A percentile compares a stretch with the other conserved stretches of the same genome.
phyloP scores from a whole-genome alignment of 2,797 vertebrate species.

The Iguana delicatissima region DNA sequence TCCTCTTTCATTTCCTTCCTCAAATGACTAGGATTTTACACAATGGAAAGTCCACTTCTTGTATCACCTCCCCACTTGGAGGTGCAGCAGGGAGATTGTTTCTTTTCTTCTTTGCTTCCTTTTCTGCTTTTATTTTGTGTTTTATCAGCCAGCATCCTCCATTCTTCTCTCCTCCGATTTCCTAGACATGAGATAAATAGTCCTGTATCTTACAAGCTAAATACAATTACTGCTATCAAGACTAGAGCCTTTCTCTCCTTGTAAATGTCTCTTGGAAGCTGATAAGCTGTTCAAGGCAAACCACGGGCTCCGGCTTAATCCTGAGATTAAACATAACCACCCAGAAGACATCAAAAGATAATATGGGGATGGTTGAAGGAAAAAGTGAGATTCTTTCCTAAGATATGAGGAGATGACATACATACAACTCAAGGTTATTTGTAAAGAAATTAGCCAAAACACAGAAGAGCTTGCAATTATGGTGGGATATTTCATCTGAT shows the following conservation, averaged over 20 bases:
- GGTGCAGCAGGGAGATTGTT: slow-evolving; percentile 5
- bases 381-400: slow-evolving; percentile 70
- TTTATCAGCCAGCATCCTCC: slow-evolving; percentile 68
- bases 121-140: slow-evolving; percentile 73
- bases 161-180: slow-evolving; percentile 75
- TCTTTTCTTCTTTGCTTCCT: slow-evolving; percentile 46
- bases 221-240: slow-evolving; percentile 88
- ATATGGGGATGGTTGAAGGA: slow-evolving; percentile 58
- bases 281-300: slow-evolving; percentile 82
- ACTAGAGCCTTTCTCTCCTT: slow-evolving; percentile 81
- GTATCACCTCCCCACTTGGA: slow-evolving; percentile 34
- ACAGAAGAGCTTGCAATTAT: slow-evolving; percentile 65
- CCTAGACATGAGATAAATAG: slow-evolving; percentile 82
- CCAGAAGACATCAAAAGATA: slow-evolving; percentile 81
- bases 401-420: slow-evolving; percentile 74
- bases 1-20: slow-evolving; percentile 30
- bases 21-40: slow-evolving; percentile 41
- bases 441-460: slow-evolving; percentile 74
- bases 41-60: slow-evolving; percentile 51
- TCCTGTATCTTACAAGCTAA: slow-evolving; percentile 82
- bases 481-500: slow-evolving; percentile 68
- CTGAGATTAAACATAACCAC: slow-evolving; percentile 83
- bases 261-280: slow-evolving; percentile 80
- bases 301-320: slow-evolving; percentile 78
- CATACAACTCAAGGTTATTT: slow-evolving; percentile 74